Conservation (phyloP, 2,888 invertebrate genomes). For the Lochmaea capreae region DNA sequence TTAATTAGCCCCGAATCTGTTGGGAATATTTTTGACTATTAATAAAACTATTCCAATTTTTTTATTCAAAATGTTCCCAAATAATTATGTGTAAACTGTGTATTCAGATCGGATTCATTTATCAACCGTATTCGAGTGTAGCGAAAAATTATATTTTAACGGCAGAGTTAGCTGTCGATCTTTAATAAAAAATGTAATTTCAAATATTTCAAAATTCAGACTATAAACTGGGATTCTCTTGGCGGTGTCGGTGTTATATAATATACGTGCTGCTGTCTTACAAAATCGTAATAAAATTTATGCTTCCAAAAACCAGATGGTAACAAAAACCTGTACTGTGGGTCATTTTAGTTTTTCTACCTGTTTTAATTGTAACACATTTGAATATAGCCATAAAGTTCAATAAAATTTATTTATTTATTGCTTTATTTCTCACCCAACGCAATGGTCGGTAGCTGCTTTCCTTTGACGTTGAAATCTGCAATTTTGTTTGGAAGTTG, state of each 20-base stretch:
- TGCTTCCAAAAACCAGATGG: slow-evolving; percentile 22
- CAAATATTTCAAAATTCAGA: not conserved
- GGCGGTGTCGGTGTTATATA: not conserved
- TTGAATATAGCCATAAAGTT: slow-evolving; percentile 34
- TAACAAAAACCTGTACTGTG: slow-evolving; percentile 12
- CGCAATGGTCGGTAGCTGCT: not conserved
- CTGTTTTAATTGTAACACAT: slow-evolving; percentile 35
- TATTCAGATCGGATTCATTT: too few relatives aligned
- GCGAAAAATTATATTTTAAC: not conserved
- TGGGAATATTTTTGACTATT: too few relatives aligned
- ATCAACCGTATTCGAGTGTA: not conserved
- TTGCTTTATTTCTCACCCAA: not conserved
- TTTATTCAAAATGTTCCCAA: too few relatives aligned
- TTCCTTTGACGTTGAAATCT: not conserved
- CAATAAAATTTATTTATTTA: slow-evolving; percentile 40
- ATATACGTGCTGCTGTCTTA: not conserved
- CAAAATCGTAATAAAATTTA: slow-evolving; percentile 23
- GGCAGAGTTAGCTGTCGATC: not conserved
- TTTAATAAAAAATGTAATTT: not conserved
- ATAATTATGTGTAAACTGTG: too few relatives aligned
- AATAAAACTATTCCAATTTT: too few relatives aligned
- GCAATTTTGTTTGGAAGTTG: not conserved
- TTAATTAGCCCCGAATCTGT: too few relatives aligned
- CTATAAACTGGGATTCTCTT: not conserved
- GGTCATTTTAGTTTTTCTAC: slow-evolving; percentile 22